Conservation (phyloP, 2,113 vertebrate species). For the Oreocharis arfaki region DNA sequence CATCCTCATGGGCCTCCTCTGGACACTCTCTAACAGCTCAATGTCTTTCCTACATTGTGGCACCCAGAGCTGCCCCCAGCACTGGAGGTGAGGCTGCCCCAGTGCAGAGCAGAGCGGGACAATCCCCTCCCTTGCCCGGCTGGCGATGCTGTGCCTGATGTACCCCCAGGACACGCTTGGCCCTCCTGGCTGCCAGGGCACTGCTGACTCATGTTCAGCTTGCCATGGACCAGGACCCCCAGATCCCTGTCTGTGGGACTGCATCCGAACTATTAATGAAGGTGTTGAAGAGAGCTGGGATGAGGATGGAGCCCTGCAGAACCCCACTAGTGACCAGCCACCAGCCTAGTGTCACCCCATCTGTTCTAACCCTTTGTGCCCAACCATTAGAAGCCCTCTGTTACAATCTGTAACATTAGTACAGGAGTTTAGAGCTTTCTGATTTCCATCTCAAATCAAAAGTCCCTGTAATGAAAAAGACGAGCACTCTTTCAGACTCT, state of each 20-base stretch:
- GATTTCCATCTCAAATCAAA: background rate
- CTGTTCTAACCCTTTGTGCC: background rate
- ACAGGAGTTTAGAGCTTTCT: background rate
- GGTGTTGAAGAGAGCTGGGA: background rate
- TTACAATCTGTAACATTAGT: background rate
- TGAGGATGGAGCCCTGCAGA: background rate
- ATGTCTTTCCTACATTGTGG: rapidly evolving
- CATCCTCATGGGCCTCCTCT: background rate
- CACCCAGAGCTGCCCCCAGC: background rate
- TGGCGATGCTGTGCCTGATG: background rate
- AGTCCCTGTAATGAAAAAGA: background rate
- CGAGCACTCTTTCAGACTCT: background rate
- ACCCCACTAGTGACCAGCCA: rapidly evolving
- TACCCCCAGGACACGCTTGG: rapidly evolving
- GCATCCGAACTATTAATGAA: background rate
- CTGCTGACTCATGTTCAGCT: background rate
- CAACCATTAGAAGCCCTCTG: background rate
- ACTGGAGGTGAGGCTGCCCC: rapidly evolving
- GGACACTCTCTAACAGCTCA: background rate
- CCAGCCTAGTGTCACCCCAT: background rate
- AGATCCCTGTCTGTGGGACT: background rate
- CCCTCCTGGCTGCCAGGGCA: background rate
- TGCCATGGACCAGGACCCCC: background rate
- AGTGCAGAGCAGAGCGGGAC: background rate
- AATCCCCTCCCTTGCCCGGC: background rate